phyloP scores from a whole-genome alignment of 2,888 invertebrate genomes.

The Julus scandinavius region DNA sequence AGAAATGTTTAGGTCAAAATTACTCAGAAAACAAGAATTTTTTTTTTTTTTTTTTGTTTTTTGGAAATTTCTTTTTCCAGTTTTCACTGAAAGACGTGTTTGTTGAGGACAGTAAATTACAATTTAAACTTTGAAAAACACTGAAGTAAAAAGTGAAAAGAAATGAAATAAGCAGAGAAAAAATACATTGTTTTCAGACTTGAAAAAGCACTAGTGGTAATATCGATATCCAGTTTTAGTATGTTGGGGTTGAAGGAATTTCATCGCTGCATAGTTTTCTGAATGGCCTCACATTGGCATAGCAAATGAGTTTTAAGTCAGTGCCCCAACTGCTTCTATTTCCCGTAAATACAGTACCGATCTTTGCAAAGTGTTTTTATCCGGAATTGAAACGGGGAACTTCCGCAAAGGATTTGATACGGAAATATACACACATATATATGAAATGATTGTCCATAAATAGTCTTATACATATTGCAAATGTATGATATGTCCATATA shows the following conservation, averaged over 20 bases:
- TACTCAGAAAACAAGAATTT: too few species aligned
- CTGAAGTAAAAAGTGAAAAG: background rate
- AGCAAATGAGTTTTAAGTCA: conserved; percentile 27
- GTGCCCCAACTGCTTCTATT: background rate
- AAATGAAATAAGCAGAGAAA: background rate
- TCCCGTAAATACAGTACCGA: background rate
- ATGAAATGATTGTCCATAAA: too few species aligned
- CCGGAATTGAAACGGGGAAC: background rate
- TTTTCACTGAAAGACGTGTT: background rate
- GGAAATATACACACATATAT: too few species aligned
- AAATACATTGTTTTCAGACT: background rate
- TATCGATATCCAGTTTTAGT: background rate
- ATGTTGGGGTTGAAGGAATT: background rate
- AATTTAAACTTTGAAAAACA: background rate
- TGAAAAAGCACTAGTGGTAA: background rate
- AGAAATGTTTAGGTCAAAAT: too few species aligned
- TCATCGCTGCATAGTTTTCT: background rate
- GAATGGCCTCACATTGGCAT: background rate
- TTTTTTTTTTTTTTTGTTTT: too few species aligned
- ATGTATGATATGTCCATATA: too few species aligned
- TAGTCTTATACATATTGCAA: too few species aligned
- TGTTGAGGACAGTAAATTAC: background rate
- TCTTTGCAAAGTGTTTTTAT: background rate
- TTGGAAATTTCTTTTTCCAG: background rate
- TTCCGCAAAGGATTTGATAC: background rate